Evolutionary conservation across 2,888 invertebrate species (phyloP).

Genomic region (Platerodrilus igneus): DNA sequence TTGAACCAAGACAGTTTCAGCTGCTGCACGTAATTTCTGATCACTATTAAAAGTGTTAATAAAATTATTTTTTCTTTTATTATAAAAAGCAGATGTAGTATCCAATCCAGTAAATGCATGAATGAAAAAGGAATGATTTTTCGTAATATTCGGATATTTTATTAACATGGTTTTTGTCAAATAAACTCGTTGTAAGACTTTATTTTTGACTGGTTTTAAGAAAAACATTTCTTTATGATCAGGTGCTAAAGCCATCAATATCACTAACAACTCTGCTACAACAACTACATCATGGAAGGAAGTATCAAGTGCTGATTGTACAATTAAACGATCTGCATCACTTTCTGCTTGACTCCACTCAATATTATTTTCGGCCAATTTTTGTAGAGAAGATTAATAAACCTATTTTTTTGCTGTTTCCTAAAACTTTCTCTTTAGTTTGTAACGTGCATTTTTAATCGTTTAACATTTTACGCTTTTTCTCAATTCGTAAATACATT

Average conservation of each 20-base stretch:
- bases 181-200: slow-evolving; percentile 16
- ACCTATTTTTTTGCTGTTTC: slow-evolving; percentile 11
- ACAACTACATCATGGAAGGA: slow-evolving; percentile 22
- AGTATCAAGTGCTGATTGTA: slow-evolving; percentile 18
- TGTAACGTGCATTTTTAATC: too few species aligned
- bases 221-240: slow-evolving; percentile 25
- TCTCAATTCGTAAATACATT: too few species aligned
- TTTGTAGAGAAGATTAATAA: not conserved
- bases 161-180: slow-evolving; percentile 15
- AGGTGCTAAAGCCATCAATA: slow-evolving; percentile 26
- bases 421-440: slow-evolving; percentile 18
- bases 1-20: slow-evolving; percentile 21
- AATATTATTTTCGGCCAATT: slow-evolving; percentile 16
- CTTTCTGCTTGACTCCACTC: slow-evolving; percentile 14
- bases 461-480: too few species aligned
- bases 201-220: slow-evolving; percentile 20
- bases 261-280: slow-evolving; percentile 27
- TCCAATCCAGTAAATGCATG: slow-evolving; percentile 25
- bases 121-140: slow-evolving; percentile 15
- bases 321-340: slow-evolving; percentile 17
- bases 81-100: slow-evolving; percentile 21
- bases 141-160: slow-evolving; percentile 10
- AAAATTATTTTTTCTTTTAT: slow-evolving; percentile 21
- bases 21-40: slow-evolving; percentile 21
- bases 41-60: slow-evolving; percentile 20